phyloP scores from a whole-genome alignment of 2,888 invertebrate species.

The Cistogaster globosa region DNA sequence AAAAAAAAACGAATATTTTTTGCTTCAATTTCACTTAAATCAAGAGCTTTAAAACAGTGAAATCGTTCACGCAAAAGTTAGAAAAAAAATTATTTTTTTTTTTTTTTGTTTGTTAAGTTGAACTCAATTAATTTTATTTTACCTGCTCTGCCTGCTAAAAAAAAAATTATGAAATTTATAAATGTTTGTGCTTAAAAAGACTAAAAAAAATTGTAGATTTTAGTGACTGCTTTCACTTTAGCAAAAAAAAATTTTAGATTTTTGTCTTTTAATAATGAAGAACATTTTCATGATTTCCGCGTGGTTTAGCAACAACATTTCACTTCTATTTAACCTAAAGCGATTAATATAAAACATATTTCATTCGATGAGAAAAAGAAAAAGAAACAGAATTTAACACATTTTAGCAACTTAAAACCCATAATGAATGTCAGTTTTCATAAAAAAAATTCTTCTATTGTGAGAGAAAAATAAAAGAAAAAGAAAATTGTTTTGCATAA shows the following conservation, averaged over 20 bases:
- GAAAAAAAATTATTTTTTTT: neutral
- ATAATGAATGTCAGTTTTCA: conserved; percentile 62
- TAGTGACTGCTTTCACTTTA: conserved; percentile 63
- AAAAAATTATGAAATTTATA: neutral
- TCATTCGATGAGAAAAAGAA: conserved; percentile 13
- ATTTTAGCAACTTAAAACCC: conserved; percentile 33
- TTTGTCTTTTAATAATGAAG: conserved; percentile 28
- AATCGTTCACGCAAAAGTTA: neutral
- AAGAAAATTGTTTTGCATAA: neutral
- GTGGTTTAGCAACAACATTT: conserved; percentile 66
- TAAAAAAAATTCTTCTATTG: conserved; percentile 7
- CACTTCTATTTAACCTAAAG: conserved; percentile 71
- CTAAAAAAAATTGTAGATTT: conserved; percentile 20
- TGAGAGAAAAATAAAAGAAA: neutral
- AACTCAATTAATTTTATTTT: too few relatives aligned
- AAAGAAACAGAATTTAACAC: conserved; percentile 20
- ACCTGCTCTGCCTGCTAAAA: too few relatives aligned
- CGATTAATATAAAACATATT: conserved; percentile 56
- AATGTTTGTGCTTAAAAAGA: too few relatives aligned
- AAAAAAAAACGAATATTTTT: conserved; percentile 20
- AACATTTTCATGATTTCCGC: conserved; percentile 69
- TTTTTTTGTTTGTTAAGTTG: too few relatives aligned
- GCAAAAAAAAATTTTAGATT: conserved; percentile 11
- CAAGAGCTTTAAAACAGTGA: conserved; percentile 16
- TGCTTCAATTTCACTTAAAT: neutral